Evolutionary conservation across 1,140 invertebrate genomes (phyloP).

Genomic region (Helicoverpa zea): DNA sequence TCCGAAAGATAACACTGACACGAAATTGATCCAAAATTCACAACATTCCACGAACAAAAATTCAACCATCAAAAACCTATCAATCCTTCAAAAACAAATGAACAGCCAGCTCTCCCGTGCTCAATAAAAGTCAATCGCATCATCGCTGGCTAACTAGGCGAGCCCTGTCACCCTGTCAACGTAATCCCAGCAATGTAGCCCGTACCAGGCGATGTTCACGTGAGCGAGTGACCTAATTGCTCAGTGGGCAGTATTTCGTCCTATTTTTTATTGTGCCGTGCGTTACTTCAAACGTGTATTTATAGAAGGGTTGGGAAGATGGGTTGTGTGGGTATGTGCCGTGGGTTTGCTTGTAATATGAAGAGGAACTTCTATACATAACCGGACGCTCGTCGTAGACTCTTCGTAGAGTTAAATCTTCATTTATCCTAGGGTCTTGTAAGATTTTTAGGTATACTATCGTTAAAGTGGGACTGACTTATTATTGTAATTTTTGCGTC

Average conservation of each 20-base stretch:
- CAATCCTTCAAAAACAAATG: not conserved
- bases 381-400: not conserved
- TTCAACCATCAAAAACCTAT: not conserved
- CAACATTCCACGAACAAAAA: too few relatives aligned
- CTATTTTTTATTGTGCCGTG: slow-evolving; percentile 19
- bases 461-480: too few relatives aligned
- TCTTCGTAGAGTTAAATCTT: too few relatives aligned
- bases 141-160: not conserved
- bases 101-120: not conserved
- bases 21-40: not conserved
- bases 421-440: too few relatives aligned
- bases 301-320: not conserved
- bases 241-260: slow-evolving; percentile 36
- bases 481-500: too few relatives aligned
- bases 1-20: too few relatives aligned
- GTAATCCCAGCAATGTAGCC: slow-evolving; percentile 20
- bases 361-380: not conserved
- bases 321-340: too few relatives aligned
- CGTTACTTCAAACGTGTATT: slow-evolving; percentile 37
- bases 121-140: slow-evolving; percentile 16
- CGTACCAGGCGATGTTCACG: slow-evolving; percentile 20
- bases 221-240: slow-evolving; percentile 34
- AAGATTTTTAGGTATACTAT: too few relatives aligned
- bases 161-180: slow-evolving; percentile 7
- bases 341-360: not conserved